A percentile compares a stretch with the other conserved stretches of the same genome.
Evolutionary conservation across 2,888 invertebrate species (phyloP).

Genomic region (Caradrina kadenii): DNA sequence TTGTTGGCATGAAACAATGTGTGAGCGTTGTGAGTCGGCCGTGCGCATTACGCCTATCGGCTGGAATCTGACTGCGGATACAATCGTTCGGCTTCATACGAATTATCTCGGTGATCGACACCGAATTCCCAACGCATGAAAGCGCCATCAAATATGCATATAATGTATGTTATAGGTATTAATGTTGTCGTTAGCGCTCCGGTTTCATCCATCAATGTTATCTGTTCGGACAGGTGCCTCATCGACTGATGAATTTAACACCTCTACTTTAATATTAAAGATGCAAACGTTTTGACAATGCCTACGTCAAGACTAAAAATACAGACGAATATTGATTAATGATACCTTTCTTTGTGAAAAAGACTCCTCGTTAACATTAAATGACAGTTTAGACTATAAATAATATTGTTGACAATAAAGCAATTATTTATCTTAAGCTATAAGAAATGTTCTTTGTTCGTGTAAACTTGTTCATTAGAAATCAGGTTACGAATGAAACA

Average conservation of each 20-base stretch:
- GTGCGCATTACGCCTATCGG: constrained; percentile 72
- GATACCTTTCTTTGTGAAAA: neutral
- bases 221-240: constrained; percentile 35
- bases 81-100: constrained; percentile 76
- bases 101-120: constrained; percentile 79
- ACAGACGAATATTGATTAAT: neutral
- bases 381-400: neutral
- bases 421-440: neutral
- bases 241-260: constrained; percentile 46
- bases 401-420: constrained; percentile 14
- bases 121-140: constrained; percentile 74
- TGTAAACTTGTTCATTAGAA: constrained; percentile 58
- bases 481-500: constrained; percentile 47
- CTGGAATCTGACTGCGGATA: constrained; percentile 76
- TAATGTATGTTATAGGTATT: constrained; percentile 64
- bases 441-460: constrained; percentile 37
- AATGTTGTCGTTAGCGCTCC: constrained; percentile 48
- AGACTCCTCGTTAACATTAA: neutral
- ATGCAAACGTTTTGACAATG: constrained; percentile 20
- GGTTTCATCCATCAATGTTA: constrained; percentile 53
- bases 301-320: neutral
- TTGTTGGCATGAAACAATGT: constrained; percentile 77
- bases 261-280: constrained; percentile 14
- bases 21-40: constrained; percentile 59
- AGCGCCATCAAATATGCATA: constrained; percentile 74